Evolutionary conservation across 2,113 vertebrate genomes (phyloP).

Genomic region (Eretmochelys imbricata): DNA sequence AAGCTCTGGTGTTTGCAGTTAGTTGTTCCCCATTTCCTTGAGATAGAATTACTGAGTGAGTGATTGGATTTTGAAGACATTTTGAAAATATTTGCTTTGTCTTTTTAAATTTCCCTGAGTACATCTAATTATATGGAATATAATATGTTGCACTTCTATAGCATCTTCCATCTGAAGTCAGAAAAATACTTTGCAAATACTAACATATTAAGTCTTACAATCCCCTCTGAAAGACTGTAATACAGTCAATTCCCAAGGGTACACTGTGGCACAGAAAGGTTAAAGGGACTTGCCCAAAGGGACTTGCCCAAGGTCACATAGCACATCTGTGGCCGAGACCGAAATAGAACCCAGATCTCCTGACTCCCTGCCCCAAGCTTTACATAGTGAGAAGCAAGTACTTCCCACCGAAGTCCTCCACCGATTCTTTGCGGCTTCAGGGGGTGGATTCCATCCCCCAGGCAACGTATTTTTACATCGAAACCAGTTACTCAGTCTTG

Average conservation of each 20-base stretch:
- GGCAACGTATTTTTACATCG: neutral
- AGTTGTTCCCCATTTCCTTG: neutral
- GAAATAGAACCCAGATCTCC: neutral
- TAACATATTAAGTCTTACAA: neutral
- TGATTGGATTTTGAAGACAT: neutral
- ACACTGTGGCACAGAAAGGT: neutral
- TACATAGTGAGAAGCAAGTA: neutral
- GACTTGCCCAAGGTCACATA: neutral
- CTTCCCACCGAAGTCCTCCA: neutral
- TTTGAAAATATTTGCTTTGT: neutral
- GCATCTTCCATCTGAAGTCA: neutral
- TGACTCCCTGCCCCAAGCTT: neutral
- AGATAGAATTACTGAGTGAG: neutral
- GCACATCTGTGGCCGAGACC: neutral
- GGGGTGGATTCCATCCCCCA: neutral
- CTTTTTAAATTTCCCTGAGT: neutral
- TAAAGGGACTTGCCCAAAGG: neutral
- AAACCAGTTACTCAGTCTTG: neutral
- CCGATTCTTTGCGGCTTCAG: neutral
- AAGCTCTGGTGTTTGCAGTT: neutral
- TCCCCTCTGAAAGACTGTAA: neutral
- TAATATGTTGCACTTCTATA: neutral
- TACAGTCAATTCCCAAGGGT: neutral
- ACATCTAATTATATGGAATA: neutral
- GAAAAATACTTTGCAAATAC: neutral